Evolutionary conservation across 2,888 invertebrate species (phyloP), one percentile per base, ranked within the genome.

Genomic region (Slavum lentiscoides): DNA sequence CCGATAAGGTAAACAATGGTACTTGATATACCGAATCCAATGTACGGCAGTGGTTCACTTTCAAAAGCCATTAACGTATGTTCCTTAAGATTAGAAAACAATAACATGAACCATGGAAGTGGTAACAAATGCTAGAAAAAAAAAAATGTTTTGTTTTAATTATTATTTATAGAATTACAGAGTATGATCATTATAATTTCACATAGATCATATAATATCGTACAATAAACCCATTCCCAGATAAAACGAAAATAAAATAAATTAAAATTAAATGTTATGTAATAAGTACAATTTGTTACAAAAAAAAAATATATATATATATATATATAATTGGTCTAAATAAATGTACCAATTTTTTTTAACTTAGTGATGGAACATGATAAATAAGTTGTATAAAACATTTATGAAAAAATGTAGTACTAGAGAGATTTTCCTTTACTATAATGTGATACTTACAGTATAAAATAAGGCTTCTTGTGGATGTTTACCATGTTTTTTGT

Each of bases 391-490:
- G 13, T 13, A 49, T 11, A 49, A 49, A 49, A 49, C 49, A 49
- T 11, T 49, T 13, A 49, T 13, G 15, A 49, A 49, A 49, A 11
- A 49, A 49, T 15, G 13, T 11, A 49, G 13, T 49, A 49, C 3
- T 13, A 49, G 49, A 30, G 13, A 30, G 23, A 7, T 0, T 3
- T 8, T 58, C n/a, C 4, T 58, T 59, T 49, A 58, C 13, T 21
- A n/a, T 15, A 59, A 6, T 59, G 13, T 19, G 30, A 67, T 76
- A 76, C 87, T 87, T 88, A 92, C 92, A 81, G 95, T 94, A 85
- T 93, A 96, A 87, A 90, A 96, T 1, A 95, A 87, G 1, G 95
- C 94, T 87, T 96, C 96, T 85, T 92, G 90, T 0, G 98, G 95
- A 88, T 96, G 93, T 87, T 98, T 98, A 70, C 98, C 98, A 87